These are phyloP conservation scores for Ornithoptera alexandrae DNA, from an alignment of 2,888 invertebrate genomes.

Conservation along the genomic window DNA sequence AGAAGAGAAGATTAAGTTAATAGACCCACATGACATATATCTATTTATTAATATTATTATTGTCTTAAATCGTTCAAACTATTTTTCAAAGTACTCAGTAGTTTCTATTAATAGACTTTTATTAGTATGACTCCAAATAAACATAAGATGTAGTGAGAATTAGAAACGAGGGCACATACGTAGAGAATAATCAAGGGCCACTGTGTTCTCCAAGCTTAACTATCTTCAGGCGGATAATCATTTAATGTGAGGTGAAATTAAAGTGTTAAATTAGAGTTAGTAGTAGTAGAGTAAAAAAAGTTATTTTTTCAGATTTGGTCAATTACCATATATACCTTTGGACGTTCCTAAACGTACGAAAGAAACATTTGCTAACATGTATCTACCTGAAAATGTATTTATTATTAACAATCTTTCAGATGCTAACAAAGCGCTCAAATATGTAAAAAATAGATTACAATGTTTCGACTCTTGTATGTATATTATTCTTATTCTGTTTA, in stretches of 20 bases:
- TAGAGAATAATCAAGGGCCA: too few species aligned
- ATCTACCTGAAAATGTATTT: slow-evolving; percentile 78
- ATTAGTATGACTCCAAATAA: too few species aligned
- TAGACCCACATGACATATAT: slow-evolving; percentile 36
- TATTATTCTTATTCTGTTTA: background rate
- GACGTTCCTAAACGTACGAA: slow-evolving; percentile 45
- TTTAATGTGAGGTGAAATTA: too few species aligned
- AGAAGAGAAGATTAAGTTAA: slow-evolving; percentile 45
- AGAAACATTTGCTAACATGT: slow-evolving; percentile 34
- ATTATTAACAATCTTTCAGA: slow-evolving; percentile 80
- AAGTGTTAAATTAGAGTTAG: too few species aligned
- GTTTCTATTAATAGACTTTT: too few species aligned
- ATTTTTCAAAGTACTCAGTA: too few species aligned
- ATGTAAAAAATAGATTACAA: slow-evolving; percentile 40
- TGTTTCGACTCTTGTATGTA: slow-evolving; percentile 23
- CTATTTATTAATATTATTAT: background rate
- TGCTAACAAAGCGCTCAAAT: slow-evolving; percentile 67
- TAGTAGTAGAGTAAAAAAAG: too few species aligned
- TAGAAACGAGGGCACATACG: too few species aligned
- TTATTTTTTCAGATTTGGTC: slow-evolving; percentile 40
- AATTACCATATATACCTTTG: slow-evolving; percentile 45
- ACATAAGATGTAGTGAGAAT: too few species aligned
- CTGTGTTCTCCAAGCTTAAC: too few species aligned
- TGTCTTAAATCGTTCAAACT: background rate
- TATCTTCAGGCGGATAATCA: too few species aligned